Evolutionary conservation across 2,888 invertebrate genomes (phyloP).

Genomic region (Amblyjoppa fuscipennis): DNA sequence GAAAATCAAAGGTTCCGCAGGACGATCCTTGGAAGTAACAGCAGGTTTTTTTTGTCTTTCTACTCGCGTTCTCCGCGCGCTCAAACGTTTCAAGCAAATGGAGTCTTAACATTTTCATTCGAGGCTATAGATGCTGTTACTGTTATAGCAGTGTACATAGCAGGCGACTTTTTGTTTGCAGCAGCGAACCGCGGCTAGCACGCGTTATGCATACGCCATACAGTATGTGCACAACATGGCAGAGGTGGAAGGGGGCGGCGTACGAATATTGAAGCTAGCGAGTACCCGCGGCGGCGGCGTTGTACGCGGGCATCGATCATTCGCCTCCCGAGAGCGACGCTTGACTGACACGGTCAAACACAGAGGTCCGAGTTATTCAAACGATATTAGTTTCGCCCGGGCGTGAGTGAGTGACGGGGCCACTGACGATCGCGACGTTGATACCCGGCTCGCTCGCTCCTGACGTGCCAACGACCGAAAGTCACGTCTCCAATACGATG

Average conservation of each 20-base stretch:
- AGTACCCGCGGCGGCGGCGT: slow-evolving; percentile 6
- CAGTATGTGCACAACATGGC: slow-evolving; percentile 16
- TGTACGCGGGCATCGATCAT: slow-evolving; percentile 58
- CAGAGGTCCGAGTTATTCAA: slow-evolving; percentile 70
- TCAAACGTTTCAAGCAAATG: not conserved
- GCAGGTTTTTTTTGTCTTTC: not conserved
- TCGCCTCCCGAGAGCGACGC: slow-evolving; percentile 61
- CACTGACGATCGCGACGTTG: slow-evolving; percentile 64
- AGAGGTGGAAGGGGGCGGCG: slow-evolving; percentile 7
- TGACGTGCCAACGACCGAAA: slow-evolving; percentile 49
- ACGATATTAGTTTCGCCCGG: slow-evolving; percentile 69
- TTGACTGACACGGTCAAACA: slow-evolving; percentile 71
- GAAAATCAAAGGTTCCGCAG: not conserved
- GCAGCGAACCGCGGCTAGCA: slow-evolving; percentile 17
- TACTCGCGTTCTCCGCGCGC: too few species aligned
- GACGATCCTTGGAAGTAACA: not conserved
- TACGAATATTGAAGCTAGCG: slow-evolving; percentile 36
- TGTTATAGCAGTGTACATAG: not conserved
- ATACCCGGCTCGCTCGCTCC: slow-evolving; percentile 56
- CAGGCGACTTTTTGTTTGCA: slow-evolving; percentile 44
- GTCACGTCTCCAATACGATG: slow-evolving; percentile 48
- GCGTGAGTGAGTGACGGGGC: slow-evolving; percentile 67
- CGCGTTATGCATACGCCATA: slow-evolving; percentile 38
- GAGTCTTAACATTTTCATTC: not conserved
- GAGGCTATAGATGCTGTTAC: not conserved